Evolutionary conservation across 1,140 invertebrate genomes (phyloP).

Genomic region (Sinonovacula constricta): DNA sequence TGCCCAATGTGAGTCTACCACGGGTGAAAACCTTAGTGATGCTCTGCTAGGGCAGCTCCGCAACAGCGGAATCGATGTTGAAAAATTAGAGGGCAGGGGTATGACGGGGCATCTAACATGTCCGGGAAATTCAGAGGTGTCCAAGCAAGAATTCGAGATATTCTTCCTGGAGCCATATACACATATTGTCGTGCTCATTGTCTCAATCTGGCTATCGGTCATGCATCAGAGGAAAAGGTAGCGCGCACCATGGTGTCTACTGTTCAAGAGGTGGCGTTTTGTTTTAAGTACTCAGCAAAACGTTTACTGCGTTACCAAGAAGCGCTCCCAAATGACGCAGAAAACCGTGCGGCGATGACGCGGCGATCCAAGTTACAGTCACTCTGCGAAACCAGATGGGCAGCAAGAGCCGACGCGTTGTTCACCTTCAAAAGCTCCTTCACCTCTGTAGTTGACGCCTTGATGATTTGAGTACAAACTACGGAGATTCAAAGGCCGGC

Average conservation of each 20-base stretch:
- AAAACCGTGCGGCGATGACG: too few relatives aligned
- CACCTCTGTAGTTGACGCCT: too few relatives aligned
- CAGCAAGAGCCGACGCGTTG: too few relatives aligned
- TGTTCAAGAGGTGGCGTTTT: conserved; percentile 15
- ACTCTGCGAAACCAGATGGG: too few relatives aligned
- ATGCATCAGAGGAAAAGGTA: conserved; percentile 5
- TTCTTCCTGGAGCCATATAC: background rate
- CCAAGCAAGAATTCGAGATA: conserved; percentile 12
- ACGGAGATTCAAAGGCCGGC: conserved; percentile 4
- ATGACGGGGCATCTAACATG: conserved; percentile 19
- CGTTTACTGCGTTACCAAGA: too few relatives aligned
- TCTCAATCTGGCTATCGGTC: conserved; percentile 7
- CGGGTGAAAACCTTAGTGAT: conserved; percentile 2
- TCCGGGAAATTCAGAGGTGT: too few relatives aligned
- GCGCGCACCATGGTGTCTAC: background rate
- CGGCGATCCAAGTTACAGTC: background rate
- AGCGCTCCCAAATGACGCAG: too few relatives aligned
- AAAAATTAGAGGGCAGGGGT: conserved; percentile 11
- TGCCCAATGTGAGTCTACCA: conserved; percentile 9
- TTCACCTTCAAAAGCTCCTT: too few relatives aligned
- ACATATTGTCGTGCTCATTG: too few relatives aligned
- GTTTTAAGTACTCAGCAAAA: too few relatives aligned
- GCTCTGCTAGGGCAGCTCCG: background rate
- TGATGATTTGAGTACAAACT: too few relatives aligned
- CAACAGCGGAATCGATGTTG: background rate